Percentiles rank a stretch among this genome's conserved stretches.
These are phyloP conservation scores for Zosterops borbonicus DNA, from an alignment of 2,113 vertebrate species.

Conservation along the genomic window DNA sequence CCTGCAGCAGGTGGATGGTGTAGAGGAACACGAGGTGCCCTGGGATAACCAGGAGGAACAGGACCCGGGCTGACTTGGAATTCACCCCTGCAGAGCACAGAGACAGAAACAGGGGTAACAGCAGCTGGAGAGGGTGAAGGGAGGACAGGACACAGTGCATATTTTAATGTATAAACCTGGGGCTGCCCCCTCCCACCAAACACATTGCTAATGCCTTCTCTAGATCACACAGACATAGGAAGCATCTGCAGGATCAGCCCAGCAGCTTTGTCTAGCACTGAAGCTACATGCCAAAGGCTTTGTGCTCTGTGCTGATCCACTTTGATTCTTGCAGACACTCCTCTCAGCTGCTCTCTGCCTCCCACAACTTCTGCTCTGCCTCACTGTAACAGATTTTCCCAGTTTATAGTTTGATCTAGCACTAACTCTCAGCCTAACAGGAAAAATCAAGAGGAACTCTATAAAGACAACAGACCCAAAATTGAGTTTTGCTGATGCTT, in stretches of 20 bases:
- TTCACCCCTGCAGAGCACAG: slow-evolving; percentile 80
- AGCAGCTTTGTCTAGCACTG: slow-evolving; percentile 28
- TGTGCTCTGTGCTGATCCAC: neutral
- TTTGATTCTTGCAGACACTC: neutral
- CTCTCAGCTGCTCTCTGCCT: slow-evolving; percentile 11
- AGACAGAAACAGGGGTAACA: neutral
- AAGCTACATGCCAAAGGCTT: neutral
- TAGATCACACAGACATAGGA: neutral
- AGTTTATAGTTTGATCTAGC: neutral
- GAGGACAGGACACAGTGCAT: neutral
- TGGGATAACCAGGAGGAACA: slow-evolving; percentile 88
- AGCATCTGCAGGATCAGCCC: neutral
- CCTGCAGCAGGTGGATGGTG: slow-evolving; percentile 85
- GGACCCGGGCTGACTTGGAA: slow-evolving; percentile 87
- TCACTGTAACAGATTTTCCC: neutral
- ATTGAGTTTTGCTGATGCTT: neutral
- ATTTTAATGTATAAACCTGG: neutral
- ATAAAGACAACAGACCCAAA: neutral
- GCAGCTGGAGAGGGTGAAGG: neutral
- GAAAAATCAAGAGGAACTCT: neutral
- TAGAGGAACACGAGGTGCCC: slow-evolving; percentile 91
- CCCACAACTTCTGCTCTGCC: slow-evolving; percentile 28
- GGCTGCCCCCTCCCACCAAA: neutral
- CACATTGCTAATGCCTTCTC: neutral
- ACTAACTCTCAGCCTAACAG: neutral